These are phyloP conservation scores for Chironomus tepperi DNA, from an alignment of 1,140 invertebrate species.

Conservation along the genomic window DNA sequence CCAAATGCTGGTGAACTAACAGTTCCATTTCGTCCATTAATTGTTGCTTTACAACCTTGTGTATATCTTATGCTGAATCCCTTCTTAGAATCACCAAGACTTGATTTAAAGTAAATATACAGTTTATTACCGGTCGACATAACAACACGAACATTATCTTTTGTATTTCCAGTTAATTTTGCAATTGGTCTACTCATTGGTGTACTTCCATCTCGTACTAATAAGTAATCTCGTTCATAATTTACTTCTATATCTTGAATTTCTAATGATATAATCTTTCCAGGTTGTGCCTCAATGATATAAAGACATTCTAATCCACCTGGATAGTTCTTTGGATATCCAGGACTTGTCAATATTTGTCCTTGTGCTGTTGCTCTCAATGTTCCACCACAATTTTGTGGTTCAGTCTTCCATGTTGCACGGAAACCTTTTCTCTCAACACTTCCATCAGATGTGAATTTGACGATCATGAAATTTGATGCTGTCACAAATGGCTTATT, in stretches of 20 bases:
- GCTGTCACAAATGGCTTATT: constrained; percentile 83
- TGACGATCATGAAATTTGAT: constrained; percentile 96
- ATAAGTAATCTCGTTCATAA: constrained; percentile 73
- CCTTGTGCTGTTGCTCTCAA: constrained; percentile 72
- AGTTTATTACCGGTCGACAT: constrained; percentile 83
- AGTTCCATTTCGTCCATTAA: constrained; percentile 71
- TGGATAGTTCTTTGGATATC: constrained; percentile 85
- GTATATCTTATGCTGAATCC: constrained; percentile 88
- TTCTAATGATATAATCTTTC: constrained; percentile 79
- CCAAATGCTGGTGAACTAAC: constrained; percentile 81
- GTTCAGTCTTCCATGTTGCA: constrained; percentile 88
- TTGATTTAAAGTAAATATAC: constrained; percentile 88
- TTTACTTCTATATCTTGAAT: constrained; percentile 86
- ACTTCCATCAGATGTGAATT: constrained; percentile 87
- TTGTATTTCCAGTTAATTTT: constrained; percentile 64
- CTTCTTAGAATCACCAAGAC: constrained; percentile 73
- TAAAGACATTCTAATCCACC: constrained; percentile 92
- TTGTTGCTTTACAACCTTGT: constrained; percentile 76
- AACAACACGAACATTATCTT: constrained; percentile 73
- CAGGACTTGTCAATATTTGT: constrained; percentile 76
- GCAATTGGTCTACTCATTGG: constrained; percentile 77
- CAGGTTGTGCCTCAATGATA: constrained; percentile 78
- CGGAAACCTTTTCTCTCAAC: constrained; percentile 91
- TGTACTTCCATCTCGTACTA: constrained; percentile 80
- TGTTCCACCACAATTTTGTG: constrained; percentile 77